Evolutionary conservation across 2,888 invertebrate genomes (phyloP).

Genomic region (Calameuta pallipes): DNA sequence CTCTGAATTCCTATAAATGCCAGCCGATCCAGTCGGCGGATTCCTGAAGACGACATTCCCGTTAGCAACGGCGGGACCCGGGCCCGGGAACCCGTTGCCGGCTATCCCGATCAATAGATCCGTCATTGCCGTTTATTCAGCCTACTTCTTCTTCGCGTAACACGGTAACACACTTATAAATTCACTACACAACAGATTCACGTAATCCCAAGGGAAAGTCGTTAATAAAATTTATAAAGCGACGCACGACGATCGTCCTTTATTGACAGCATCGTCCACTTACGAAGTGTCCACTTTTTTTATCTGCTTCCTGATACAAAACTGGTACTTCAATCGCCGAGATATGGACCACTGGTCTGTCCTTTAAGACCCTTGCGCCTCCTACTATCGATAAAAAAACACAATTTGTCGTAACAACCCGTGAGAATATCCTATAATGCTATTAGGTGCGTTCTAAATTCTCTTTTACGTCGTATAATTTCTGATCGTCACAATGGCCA

Average conservation of each 20-base stretch:
- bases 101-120: slow-evolving; percentile 46
- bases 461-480: neutral
- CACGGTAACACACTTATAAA: slow-evolving; percentile 3
- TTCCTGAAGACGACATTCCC: slow-evolving; percentile 36
- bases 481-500: neutral
- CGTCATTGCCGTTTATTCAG: slow-evolving; percentile 33
- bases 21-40: slow-evolving; percentile 23
- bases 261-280: neutral
- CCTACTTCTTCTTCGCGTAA: slow-evolving; percentile 2
- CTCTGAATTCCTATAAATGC: slow-evolving; percentile 53
- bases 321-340: neutral
- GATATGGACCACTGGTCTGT: neutral
- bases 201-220: neutral
- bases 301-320: neutral
- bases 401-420: neutral
- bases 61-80: slow-evolving; percentile 26
- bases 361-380: neutral
- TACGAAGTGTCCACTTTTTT: neutral
- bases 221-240: neutral
- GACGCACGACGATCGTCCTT: neutral
- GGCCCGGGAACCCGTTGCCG: slow-evolving; percentile 36
- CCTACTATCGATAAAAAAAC: neutral
- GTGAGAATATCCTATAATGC: neutral
- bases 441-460: neutral
- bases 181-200: neutral